These are phyloP conservation scores for Perodicticus potto DNA, from an alignment of 2,797 vertebrate species.

Conservation along the genomic window DNA sequence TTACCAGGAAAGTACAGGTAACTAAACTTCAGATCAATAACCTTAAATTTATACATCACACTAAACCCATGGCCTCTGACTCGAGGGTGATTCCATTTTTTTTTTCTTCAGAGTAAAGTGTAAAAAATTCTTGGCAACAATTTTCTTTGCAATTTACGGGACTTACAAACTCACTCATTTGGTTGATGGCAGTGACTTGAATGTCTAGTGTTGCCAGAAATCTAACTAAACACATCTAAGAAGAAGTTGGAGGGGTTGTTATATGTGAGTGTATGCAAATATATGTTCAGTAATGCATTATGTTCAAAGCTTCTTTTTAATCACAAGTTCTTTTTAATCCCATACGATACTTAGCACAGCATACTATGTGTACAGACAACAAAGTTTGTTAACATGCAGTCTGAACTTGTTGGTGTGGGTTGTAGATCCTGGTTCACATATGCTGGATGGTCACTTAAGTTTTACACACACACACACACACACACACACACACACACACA, in stretches of 20 bases:
- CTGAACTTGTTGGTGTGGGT: not conserved
- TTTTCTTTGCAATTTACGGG: not conserved
- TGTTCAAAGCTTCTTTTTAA: not conserved
- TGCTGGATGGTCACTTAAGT: not conserved
- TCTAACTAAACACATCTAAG: not conserved
- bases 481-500: not conserved
- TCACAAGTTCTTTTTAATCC: not conserved
- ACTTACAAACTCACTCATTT: slow-evolving; percentile 4
- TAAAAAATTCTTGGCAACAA: not conserved
- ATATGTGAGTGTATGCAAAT: not conserved
- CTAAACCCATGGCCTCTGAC: not conserved
- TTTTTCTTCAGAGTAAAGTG: slow-evolving; percentile 36
- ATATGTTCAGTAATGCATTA: not conserved
- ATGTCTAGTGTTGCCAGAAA: not conserved
- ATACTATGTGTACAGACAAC: not conserved
- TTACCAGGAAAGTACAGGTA: not conserved
- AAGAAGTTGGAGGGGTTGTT: not conserved
- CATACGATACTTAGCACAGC: not conserved
- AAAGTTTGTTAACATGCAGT: slow-evolving; percentile 13
- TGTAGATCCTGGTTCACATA: not conserved
- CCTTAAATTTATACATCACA: slow-evolving; percentile 15
- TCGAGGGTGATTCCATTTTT: not conserved
- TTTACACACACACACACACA: not conserved
- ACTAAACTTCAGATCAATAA: slow-evolving; percentile 52
- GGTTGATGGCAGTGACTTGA: not conserved